Percentiles rank a stretch among this genome's conserved stretches.
These are phyloP conservation scores for Meriones unguiculatus DNA, from an alignment of 2,113 vertebrate genomes.

Conservation along the genomic window DNA sequence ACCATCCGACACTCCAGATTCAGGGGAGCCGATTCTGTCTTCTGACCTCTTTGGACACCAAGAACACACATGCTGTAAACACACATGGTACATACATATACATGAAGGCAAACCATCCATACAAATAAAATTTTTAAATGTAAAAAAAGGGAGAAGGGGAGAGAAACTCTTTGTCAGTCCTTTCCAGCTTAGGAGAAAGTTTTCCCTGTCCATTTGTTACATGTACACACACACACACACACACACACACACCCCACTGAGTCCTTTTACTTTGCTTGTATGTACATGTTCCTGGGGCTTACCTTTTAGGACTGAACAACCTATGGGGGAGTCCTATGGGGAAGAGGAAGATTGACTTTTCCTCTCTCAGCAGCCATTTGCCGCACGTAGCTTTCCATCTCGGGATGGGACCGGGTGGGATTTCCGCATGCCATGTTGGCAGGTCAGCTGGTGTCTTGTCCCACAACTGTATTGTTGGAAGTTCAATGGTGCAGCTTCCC, in stretches of 20 bases:
- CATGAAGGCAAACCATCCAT: neutral
- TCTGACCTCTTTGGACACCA: neutral
- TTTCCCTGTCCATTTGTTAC: neutral
- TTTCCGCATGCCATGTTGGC: neutral
- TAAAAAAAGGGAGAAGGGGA: neutral
- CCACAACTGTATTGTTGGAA: neutral
- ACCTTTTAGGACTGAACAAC: neutral
- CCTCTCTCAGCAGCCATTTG: neutral
- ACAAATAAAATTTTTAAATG: neutral
- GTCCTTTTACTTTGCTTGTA: neutral
- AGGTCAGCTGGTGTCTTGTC: neutral
- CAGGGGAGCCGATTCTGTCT: neutral
- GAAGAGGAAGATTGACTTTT: neutral
- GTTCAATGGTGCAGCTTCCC: neutral
- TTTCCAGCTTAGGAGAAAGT: neutral
- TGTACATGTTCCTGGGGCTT: neutral
- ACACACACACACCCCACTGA: neutral
- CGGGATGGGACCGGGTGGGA: neutral
- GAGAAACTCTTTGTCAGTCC: neutral
- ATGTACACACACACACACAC: neutral
- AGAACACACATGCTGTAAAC: neutral
- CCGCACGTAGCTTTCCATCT: neutral
- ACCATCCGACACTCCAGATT: neutral
- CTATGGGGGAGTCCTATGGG: too few relatives aligned
- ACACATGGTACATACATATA: neutral